Evolutionary conservation across 2,888 invertebrate genomes (phyloP).

Genomic region (Ornithoptera alexandrae): DNA sequence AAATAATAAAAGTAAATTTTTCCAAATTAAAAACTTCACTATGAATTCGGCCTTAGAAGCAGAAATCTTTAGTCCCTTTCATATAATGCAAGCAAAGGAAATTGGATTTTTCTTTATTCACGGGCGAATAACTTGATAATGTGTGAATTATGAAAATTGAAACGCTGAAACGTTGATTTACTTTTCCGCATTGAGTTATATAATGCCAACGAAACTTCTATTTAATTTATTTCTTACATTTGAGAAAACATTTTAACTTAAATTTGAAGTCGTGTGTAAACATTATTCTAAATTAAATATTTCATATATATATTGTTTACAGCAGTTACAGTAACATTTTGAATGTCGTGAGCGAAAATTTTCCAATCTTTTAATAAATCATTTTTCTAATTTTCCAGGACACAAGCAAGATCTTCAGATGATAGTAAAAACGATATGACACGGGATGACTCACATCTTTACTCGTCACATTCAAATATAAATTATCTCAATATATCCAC

Average conservation of each 20-base stretch:
- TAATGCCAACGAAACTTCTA: constrained; percentile 37
- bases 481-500: no score
- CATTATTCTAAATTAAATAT: no score
- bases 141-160: constrained; percentile 79
- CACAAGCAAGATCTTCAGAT: no score
- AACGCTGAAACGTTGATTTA: constrained; percentile 76
- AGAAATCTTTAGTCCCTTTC: constrained; percentile 52
- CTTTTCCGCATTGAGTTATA: constrained; percentile 57
- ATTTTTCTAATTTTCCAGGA: no score
- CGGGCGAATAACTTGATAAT: constrained; percentile 72
- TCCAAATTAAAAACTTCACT: constrained; percentile 37
- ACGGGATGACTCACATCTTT: no score
- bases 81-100: constrained; percentile 69
- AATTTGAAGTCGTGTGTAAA: no score
- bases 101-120: constrained; percentile 78
- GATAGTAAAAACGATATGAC: no score
- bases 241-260: neutral
- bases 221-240: constrained; percentile 35
- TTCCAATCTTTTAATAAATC: no score
- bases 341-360: no score
- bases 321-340: no score
- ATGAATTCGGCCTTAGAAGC: constrained; percentile 45
- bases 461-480: no score
- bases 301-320: no score
- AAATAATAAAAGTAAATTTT: neutral